Conservation (phyloP, 2,797 vertebrate genomes). For the Halcyon chelicuti region DNA sequence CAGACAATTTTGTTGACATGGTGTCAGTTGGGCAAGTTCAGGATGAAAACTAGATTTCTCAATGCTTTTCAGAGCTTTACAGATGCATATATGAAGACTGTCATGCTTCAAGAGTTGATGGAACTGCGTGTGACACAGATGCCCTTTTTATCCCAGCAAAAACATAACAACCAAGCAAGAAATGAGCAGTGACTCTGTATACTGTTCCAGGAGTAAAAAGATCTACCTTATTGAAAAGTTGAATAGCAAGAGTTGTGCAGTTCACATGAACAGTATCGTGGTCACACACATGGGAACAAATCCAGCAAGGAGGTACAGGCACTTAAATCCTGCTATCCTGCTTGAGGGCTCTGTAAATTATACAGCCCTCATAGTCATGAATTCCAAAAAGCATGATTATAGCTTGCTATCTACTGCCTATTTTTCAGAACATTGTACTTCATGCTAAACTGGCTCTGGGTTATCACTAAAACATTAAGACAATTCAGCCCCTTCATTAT, state of each 20-base stretch:
- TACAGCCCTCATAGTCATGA: neutral
- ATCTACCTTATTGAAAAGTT: neutral
- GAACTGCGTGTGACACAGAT: neutral
- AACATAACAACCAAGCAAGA: neutral
- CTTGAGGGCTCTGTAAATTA: neutral
- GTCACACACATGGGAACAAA: neutral
- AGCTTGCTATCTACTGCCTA: neutral
- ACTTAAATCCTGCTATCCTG: neutral
- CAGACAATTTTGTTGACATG: neutral
- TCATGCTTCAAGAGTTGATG: neutral
- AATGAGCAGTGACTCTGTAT: neutral
- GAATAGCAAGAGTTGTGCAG: neutral
- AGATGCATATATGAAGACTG: neutral
- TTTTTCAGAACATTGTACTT: slow-evolving; percentile 22
- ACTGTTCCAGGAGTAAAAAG: neutral
- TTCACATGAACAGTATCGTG: neutral
- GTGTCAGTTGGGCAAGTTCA: neutral
- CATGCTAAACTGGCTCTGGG: neutral
- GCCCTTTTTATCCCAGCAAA: neutral
- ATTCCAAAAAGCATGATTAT: neutral
- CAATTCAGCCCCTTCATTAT: neutral
- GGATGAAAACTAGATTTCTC: neutral
- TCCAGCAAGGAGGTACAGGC: neutral
- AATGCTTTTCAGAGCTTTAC: neutral
- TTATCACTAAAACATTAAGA: neutral